Conservation (phyloP, 2,888 invertebrate species). For the Parascotia fuliginaria region DNA sequence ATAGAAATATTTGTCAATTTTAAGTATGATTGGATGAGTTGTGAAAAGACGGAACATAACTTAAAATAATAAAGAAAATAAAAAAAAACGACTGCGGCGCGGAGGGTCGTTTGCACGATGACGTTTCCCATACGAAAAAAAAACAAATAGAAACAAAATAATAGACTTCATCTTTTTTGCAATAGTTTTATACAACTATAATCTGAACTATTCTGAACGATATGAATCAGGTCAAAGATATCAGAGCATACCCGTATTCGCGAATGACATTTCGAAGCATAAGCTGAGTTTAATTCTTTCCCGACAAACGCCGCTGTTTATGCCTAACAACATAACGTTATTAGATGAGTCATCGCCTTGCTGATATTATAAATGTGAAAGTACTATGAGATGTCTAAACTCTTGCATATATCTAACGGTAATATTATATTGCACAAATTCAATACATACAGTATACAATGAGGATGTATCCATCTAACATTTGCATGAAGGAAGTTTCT, state of each 20-base stretch:
- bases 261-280: background rate
- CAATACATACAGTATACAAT: background rate
- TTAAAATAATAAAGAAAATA: too few species aligned
- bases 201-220: background rate
- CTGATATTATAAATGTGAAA: slow-evolving; percentile 11
- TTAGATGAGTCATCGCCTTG: slow-evolving; percentile 5
- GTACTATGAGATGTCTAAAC: background rate
- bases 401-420: slow-evolving; percentile 4
- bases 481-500: background rate
- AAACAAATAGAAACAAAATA: too few species aligned
- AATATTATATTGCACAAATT: background rate
- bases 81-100: too few species aligned
- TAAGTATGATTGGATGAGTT: too few species aligned
- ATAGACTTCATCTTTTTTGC: too few species aligned
- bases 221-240: background rate
- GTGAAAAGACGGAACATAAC: too few species aligned
- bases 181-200: background rate
- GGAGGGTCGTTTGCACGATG: too few species aligned
- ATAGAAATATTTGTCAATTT: too few species aligned
- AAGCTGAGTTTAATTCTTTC: background rate
- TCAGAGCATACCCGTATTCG: background rate
- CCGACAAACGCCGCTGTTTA: slow-evolving; percentile 1
- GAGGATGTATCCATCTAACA: slow-evolving; percentile 3
- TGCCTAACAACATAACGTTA: slow-evolving; percentile 7
- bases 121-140: too few species aligned